Evolutionary conservation across 2,888 invertebrate species (phyloP), one percentile per base, ranked within the genome.

Genomic region (Catocala sponsa): DNA sequence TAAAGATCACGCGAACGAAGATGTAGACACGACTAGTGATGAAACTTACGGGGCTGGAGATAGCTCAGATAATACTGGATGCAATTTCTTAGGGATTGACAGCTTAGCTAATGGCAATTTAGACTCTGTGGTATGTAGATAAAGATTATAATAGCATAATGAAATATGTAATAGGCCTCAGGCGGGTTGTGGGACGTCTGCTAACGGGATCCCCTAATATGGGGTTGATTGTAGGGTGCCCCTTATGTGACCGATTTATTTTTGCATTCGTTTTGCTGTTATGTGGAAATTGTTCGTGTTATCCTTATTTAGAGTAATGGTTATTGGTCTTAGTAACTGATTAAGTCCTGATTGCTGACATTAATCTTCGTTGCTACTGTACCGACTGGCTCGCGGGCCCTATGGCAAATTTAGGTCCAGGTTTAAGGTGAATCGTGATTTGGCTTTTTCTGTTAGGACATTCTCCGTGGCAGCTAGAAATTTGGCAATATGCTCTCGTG

Each of bases 161-260:
- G 1, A 25, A 25, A 49, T 54, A 65, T 52, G 43, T 12, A 59
- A 60, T 42, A 52, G 69, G 68, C 67, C 68, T 48, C 48, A 61
- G 68, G 69, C 69, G 64, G 63, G 72, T 60, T 63, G 38, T 57
- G 48, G 54, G 25, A 53, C 25, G 63, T 54, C 59, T 64, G 59
- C 57, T 87, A 89, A 89, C 89, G 88, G 89, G 79, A 81, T 64
- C 59, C 62, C 86, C 86, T 82, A 81, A 85, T 87, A 88, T 75
- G 82, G 84, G 88, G 82, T 77, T 74, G 83, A 80, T 79, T 76
- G 78, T 79, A 80, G 81, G 79, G 80, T 82, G 76, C 55, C 78
- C 72, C 76, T 72, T 65, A 70, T 59, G 63, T 54, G 65, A 15
- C n/a, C 65, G 64, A 64, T 68, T 67, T 63, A 64, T 70, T 69